Evolutionary conservation across 2,113 vertebrate species (phyloP).

Genomic region (Platichthys flesus): DNA sequence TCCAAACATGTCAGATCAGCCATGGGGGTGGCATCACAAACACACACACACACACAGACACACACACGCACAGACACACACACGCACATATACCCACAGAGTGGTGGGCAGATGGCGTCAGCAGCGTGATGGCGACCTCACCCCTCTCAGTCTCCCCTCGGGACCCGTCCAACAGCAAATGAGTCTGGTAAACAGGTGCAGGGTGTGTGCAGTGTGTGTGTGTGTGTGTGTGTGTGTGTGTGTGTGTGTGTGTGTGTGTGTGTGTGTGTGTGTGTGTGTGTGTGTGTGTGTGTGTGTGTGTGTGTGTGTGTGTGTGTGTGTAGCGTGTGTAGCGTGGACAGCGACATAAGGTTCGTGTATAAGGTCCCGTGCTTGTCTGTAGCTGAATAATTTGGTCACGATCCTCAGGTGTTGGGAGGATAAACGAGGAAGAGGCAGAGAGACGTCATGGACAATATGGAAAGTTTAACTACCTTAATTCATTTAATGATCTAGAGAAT

Average conservation of each 20-base stretch:
- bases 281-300: conserved; percentile 12
- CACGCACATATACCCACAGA: conserved; percentile 12
- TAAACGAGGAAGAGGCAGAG: too few species aligned
- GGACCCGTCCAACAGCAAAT: conserved; percentile 49
- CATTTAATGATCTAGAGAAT: background rate
- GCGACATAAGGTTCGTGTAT: background rate
- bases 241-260: background rate
- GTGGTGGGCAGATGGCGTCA: conserved; percentile 65
- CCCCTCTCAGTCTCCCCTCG: conserved; percentile 41
- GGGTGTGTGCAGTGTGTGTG: conserved; percentile 1
- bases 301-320: background rate
- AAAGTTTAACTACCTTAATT: too few species aligned
- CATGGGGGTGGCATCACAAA: conserved; percentile 41
- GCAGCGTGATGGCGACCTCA: conserved; percentile 51
- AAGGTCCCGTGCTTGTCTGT: background rate
- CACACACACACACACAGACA: conserved; percentile 9
- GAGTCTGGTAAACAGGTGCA: conserved; percentile 63
- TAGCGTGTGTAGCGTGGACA: background rate
- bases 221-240: background rate
- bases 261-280: background rate
- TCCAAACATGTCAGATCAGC: conserved; percentile 39
- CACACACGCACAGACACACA: conserved; percentile 30
- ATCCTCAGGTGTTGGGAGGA: background rate
- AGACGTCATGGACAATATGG: too few species aligned
- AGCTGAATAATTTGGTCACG: background rate